Conservation (phyloP, 2,888 invertebrate species). For the Agrenia bidenticulata region DNA sequence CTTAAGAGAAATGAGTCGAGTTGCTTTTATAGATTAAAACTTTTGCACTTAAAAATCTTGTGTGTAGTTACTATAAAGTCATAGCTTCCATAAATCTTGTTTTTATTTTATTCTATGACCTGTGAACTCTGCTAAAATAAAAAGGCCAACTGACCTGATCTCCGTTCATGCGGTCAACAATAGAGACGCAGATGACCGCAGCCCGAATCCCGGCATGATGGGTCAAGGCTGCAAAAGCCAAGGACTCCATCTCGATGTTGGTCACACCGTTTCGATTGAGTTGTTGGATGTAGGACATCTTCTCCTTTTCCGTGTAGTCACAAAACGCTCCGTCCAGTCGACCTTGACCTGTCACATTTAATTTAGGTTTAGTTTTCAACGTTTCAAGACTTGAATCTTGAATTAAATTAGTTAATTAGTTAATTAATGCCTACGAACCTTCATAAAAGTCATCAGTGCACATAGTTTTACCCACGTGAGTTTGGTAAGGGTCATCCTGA, state of each 20-base stretch:
- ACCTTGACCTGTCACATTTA: constrained; percentile 74
- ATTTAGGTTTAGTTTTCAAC: not conserved
- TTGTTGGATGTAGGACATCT: constrained; percentile 79
- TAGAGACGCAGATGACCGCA: constrained; percentile 89
- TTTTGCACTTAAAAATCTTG: not conserved
- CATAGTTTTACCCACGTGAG: constrained; percentile 87
- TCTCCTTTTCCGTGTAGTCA: constrained; percentile 85
- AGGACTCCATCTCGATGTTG: constrained; percentile 97
- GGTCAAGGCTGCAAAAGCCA: constrained; percentile 89
- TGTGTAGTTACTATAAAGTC: too few relatives aligned
- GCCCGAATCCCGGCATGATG: constrained; percentile 89
- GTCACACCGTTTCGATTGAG: constrained; percentile 77
- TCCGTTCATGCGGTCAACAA: constrained; percentile 87
- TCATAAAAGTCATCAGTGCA: constrained; percentile 98
- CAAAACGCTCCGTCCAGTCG: constrained; percentile 89
- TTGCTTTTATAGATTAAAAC: not conserved
- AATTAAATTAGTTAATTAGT: not conserved
- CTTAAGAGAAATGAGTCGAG: too few relatives aligned
- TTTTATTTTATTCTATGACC: too few relatives aligned
- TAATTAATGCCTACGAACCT: too few relatives aligned
- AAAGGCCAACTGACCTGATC: constrained; percentile 89
- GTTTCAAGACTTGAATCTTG: too few relatives aligned
- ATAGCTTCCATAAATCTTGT: too few relatives aligned
- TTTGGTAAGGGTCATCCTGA: constrained; percentile 77
- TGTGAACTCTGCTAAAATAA: too few relatives aligned